Base-by-base conservation (phyloP, 2,113 vertebrate genomes). In the Delphinus delphis region DNA sequence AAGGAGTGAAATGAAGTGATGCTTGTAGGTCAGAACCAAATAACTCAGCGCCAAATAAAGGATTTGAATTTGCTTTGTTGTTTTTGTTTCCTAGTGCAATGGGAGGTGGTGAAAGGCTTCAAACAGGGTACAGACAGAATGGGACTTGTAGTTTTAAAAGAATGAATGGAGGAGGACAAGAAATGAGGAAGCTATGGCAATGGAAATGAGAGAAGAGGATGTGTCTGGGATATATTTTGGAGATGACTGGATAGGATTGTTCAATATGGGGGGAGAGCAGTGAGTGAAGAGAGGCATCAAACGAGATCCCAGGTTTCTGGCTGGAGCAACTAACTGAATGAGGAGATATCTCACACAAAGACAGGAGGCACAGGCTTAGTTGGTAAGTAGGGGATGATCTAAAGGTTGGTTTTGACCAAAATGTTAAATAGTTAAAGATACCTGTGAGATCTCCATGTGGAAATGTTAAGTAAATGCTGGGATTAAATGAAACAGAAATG, bases 371-470 rank as follows among this genome's bases (percentile, higher is more conserved):
- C 15, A 23, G 65, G 60, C 47, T 76, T 33, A 58, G n/a, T 2
- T 9, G n/a, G 55, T n/a, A 50, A 68, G 62, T 1, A 53, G 44
- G 21, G 71, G 33, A 95, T 73, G 67, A 83, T 58, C 55, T 58
- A 86, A 96, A 93, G 77, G 55, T 1, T 63, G 65, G 15, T 28
- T 97, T 8, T 38, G 50, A 84, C 28, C 12, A 88, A 86, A 80
- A 73, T 63, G 60, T 76, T 86, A 82, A 96, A 93, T 80, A 82
- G 11, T 71, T 53, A 89, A 95, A 93, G 18, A 82, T 68, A 47
- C 17, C 90, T 77, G 36, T 84, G 58, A 95, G 71, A 92, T 26
- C 53, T 85, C 71, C 70, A 47, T 17, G 50, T 47, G 58, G 38
- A 96, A 86, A 96, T 41, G 67, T 67, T n/a, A 70, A 36, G 25